Conservation (phyloP, 2,888 invertebrate species). For the Scrobipalpa costella region DNA sequence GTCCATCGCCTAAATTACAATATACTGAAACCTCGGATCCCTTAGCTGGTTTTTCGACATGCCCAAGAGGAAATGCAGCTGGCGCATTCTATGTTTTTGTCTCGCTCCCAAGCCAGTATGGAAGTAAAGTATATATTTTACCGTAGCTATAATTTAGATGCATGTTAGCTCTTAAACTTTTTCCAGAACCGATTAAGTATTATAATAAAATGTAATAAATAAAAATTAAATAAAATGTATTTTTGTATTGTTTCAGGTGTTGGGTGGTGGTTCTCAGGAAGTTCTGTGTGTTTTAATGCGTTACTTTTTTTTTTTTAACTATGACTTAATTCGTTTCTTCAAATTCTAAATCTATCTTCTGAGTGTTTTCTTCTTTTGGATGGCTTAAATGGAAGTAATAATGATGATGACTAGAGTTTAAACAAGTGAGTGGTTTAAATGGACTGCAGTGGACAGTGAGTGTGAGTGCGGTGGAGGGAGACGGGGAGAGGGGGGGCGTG, state of each 20-base stretch:
- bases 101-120: too few relatives aligned
- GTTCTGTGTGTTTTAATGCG: not conserved
- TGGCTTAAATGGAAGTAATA: not conserved
- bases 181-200: too few relatives aligned
- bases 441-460: not conserved
- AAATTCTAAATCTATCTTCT: not conserved
- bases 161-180: too few relatives aligned
- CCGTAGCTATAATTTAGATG: too few relatives aligned
- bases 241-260: not conserved
- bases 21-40: too few relatives aligned
- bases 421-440: not conserved
- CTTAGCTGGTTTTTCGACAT: too few relatives aligned
- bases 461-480: not conserved
- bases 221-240: not conserved
- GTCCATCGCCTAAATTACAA: too few relatives aligned
- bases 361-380: not conserved
- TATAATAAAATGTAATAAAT: too few relatives aligned
- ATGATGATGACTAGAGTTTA: not conserved
- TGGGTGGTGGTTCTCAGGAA: not conserved
- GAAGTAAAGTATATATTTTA: too few relatives aligned
- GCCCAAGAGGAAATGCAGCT: too few relatives aligned
- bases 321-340: constrained; percentile 2
- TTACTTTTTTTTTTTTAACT: not conserved
- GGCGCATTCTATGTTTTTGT: too few relatives aligned
- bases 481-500: not conserved